These are phyloP conservation scores for Clarias batrachus DNA, from an alignment of 2,113 vertebrate genomes.

Conservation along the genomic window DNA sequence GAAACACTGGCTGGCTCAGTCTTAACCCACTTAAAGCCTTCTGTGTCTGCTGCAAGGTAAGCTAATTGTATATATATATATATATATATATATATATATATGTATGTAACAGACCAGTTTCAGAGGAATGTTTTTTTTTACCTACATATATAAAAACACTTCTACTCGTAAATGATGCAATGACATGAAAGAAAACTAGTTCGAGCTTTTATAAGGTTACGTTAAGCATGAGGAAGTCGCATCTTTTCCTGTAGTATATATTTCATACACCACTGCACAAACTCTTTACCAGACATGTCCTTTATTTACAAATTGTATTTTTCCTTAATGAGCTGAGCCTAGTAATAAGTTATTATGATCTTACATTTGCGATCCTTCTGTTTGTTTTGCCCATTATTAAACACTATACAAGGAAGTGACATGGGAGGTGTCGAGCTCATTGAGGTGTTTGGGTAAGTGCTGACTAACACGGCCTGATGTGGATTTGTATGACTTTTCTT, in stretches of 20 bases:
- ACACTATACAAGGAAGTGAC: not conserved
- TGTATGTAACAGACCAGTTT: too few relatives aligned
- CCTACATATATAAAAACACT: not conserved
- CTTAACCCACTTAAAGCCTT: too few relatives aligned
- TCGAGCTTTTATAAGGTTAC: not conserved
- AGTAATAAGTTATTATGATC: not conserved
- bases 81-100: not conserved
- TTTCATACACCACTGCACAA: not conserved
- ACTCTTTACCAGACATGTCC: not conserved
- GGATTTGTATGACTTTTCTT: slow-evolving; percentile 61
- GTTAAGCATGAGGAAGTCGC: not conserved
- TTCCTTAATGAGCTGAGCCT: not conserved
- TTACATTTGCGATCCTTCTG: not conserved
- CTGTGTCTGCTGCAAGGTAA: too few relatives aligned
- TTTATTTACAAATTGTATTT: not conserved
- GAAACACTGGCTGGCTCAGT: too few relatives aligned
- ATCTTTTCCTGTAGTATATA: not conserved
- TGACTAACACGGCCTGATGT: slow-evolving; percentile 39
- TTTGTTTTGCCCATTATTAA: not conserved
- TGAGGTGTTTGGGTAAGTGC: slow-evolving; percentile 51
- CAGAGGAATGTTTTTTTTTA: too few relatives aligned
- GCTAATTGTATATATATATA: not conserved
- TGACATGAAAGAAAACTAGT: not conserved
- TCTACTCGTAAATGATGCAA: not conserved
- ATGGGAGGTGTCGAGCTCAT: slow-evolving; percentile 15